Evolutionary conservation across 2,797 vertebrate genomes (phyloP).

Genomic region (Ceryle rudis): DNA sequence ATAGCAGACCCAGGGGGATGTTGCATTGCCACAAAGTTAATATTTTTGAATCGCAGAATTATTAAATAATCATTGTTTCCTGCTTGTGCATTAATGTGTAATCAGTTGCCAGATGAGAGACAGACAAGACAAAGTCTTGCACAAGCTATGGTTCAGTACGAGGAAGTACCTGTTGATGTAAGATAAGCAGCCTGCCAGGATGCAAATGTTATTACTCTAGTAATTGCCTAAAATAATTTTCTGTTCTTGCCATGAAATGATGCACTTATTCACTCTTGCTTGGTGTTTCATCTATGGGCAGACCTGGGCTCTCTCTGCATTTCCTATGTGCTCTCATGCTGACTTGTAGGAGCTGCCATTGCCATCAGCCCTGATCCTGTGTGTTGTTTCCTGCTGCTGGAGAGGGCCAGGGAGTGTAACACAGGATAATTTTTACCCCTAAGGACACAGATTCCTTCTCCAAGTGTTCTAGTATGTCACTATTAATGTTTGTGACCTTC

Average conservation of each 20-base stretch:
- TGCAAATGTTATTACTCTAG: background rate
- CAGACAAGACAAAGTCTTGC: background rate
- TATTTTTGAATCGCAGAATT: background rate
- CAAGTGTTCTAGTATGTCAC: background rate
- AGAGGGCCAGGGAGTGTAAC: background rate
- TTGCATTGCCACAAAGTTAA: background rate
- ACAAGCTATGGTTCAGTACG: background rate
- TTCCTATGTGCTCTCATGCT: fast-evolving
- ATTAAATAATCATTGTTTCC: background rate
- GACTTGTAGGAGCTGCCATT: fast-evolving
- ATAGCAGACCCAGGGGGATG: background rate
- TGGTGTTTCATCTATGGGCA: background rate
- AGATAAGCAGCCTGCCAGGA: constrained; percentile 25
- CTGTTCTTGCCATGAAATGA: background rate
- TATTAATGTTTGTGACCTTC: background rate
- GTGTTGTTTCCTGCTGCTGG: background rate
- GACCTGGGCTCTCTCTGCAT: fast-evolving
- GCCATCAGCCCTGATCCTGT: background rate
- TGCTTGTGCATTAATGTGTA: background rate
- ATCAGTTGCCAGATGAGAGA: background rate
- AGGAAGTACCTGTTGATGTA: constrained; percentile 38
- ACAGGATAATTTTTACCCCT: background rate
- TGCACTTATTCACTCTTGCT: background rate
- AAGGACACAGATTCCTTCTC: background rate
- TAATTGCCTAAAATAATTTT: background rate